Evolutionary conservation across 2,888 invertebrate species (phyloP).

Genomic region (Mechanitis messenoides): DNA sequence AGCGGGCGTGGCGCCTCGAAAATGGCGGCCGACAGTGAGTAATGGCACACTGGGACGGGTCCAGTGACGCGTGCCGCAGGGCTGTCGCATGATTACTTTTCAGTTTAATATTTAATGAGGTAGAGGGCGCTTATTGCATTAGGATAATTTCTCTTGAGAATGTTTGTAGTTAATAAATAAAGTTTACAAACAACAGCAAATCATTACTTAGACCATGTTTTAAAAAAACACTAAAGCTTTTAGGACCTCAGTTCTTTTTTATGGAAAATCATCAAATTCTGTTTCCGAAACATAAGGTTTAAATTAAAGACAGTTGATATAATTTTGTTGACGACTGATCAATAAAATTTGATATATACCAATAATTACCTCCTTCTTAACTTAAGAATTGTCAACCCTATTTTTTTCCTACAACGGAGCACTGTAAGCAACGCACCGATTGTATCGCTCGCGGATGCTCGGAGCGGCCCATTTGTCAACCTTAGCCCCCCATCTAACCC

Average conservation of each 20-base stretch:
- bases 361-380: no score
- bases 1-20: conserved; percentile 69
- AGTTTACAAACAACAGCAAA: no score
- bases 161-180: not conserved
- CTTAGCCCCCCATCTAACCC: conserved; percentile 51
- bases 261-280: no score
- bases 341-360: no score
- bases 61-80: conserved; percentile 73
- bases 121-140: conserved; percentile 15
- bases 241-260: no score
- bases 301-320: no score
- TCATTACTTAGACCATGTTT: no score
- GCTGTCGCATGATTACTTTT: conserved; percentile 40
- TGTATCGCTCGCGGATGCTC: conserved; percentile 76
- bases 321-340: no score
- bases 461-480: conserved; percentile 77
- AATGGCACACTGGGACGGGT: conserved; percentile 72
- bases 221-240: no score
- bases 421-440: conserved; percentile 77
- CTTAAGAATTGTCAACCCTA: conserved; percentile 56
- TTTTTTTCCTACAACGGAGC: conserved; percentile 77
- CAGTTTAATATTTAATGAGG: conserved; percentile 19
- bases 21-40: conserved; percentile 75
- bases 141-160: conserved; percentile 9
- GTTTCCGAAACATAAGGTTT: no score